A percentile compares a stretch with the other conserved stretches of the same genome.
Evolutionary conservation across 1,140 invertebrate species (phyloP).

Genomic region (Megathymus violae): DNA sequence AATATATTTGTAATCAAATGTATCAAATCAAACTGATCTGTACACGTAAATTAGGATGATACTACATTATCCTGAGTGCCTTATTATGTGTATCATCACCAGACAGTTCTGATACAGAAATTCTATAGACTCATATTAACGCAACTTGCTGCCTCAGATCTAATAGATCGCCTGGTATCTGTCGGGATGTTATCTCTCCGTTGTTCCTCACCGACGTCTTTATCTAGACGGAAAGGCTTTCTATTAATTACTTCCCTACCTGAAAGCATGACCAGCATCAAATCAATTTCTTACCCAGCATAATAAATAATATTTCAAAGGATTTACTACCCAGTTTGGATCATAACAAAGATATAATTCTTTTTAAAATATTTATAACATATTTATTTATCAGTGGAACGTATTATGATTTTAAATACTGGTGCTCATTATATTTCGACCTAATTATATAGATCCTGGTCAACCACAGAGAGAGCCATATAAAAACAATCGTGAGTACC

Average conservation of each 20-base stretch:
- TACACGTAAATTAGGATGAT: too few relatives aligned
- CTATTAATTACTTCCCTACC: slow-evolving; percentile 23
- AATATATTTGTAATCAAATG: too few relatives aligned
- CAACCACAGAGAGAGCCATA: too few relatives aligned
- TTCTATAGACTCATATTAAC: slow-evolving; percentile 3
- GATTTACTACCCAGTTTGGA: too few relatives aligned
- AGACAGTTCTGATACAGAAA: slow-evolving; percentile 1
- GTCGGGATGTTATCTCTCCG: slow-evolving; percentile 24
- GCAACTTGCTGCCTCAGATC: slow-evolving; percentile 7
- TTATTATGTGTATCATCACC: not conserved
- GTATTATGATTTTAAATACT: too few relatives aligned
- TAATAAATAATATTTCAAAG: not conserved
- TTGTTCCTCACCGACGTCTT: slow-evolving; percentile 22
- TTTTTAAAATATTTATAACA: too few relatives aligned
- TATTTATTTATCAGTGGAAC: too few relatives aligned
- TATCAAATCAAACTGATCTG: too few relatives aligned
- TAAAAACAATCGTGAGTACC: too few relatives aligned
- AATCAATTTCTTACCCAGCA: not conserved
- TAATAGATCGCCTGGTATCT: slow-evolving; percentile 28
- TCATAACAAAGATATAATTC: too few relatives aligned
- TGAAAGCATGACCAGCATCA: not conserved
- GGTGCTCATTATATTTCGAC: too few relatives aligned
- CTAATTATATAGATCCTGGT: too few relatives aligned
- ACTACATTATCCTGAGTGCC: not conserved
- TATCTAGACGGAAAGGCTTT: slow-evolving; percentile 28